Evolutionary conservation across 2,113 vertebrate genomes (phyloP), one percentile per base, ranked within the genome.

Genomic region (Xenopus tropicalis): DNA sequence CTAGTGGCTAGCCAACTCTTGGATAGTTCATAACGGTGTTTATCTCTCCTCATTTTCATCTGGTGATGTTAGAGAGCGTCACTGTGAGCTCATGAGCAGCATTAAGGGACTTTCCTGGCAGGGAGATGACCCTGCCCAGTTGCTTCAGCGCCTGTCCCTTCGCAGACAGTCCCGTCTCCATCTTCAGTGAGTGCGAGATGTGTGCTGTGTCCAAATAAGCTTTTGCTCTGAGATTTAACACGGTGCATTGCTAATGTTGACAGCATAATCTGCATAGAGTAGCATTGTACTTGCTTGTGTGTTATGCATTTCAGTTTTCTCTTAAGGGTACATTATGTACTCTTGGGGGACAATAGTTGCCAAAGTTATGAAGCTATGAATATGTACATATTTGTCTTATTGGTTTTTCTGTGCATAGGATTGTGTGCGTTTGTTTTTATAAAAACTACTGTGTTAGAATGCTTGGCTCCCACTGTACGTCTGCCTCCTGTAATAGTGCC

Each of bases 81-180:
- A 97, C 92, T 94, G 93, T 74, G 94, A 98, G 93, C 95, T 98
- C 90, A 95, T 98, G 92, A 92, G 86, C 86, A 96, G 91, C 86
- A 96, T 98, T 88, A 97, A 96, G 91, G 95, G 93, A 88, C 91
- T 98, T 83, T 95, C 93, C 74, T 90, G 95, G 94, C 94, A 97
- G 85, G 93, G 93, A 43, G 94, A 91, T 82, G 96, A 97, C 88
- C 96, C 97, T 77, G 91, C 94, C 80, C 93, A 90, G 88, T 92
- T 98, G 78, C 92, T 98, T 76, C 95, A 93, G 84, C 95, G 94
- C 63, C 94, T 95, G 91, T 91, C 87, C 85, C 92, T 92, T 70
- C 93, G 94, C 69, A 94, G 93, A 79, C 93, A 88, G 83, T 93
- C 94, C 71, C 89, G 88, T 78, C 87, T 93, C 88, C 82, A 92